These are phyloP conservation scores for Akabosia matsudoensis DNA, from an alignment of 1,140 invertebrate genomes.

Conservation along the genomic window DNA sequence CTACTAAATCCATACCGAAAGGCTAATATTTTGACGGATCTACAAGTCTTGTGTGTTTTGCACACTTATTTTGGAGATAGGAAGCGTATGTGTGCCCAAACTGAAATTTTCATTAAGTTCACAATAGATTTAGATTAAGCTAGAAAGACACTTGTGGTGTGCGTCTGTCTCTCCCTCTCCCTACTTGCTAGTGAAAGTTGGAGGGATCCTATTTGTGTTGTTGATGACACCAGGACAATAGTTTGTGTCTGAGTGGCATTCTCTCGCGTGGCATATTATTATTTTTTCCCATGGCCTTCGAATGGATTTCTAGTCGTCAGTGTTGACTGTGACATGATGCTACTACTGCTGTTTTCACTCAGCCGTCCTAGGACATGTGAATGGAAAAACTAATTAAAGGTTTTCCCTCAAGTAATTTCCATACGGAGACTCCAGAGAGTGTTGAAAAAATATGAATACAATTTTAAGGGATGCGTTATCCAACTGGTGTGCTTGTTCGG, in stretches of 20 bases:
- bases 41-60: no score
- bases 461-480: no score
- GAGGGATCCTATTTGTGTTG: not conserved
- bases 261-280: no score
- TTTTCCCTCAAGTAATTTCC: not conserved
- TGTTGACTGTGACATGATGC: not conserved
- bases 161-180: no score
- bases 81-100: no score
- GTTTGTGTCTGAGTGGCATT: no score
- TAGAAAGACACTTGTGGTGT: not conserved
- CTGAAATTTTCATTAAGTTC: not conserved
- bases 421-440: not conserved
- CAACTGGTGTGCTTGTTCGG: not conserved
- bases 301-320: not conserved
- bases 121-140: not conserved
- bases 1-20: no score
- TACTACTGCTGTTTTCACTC: no score
- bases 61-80: no score
- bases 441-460: not conserved
- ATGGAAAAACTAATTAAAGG: conserved; percentile 12
- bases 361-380: not conserved
- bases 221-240: not conserved
- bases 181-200: no score
- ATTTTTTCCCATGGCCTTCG: no score
- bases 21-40: no score